phyloP scores from a whole-genome alignment of 2,888 invertebrate species.

The Herminia tarsipennalis region DNA sequence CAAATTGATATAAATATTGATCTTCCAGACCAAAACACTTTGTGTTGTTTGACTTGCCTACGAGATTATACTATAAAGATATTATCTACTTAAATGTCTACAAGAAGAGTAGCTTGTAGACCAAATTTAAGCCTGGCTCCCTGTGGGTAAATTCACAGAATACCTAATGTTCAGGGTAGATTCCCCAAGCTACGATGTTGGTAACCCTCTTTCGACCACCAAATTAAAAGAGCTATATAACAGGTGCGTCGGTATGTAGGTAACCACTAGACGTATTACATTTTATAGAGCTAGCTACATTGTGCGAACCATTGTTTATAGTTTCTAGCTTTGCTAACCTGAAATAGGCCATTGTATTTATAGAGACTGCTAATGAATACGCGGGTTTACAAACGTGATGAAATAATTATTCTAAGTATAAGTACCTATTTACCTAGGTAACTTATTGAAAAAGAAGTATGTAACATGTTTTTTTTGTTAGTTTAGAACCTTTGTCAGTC shows the following conservation, averaged over 20 bases:
- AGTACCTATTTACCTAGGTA: too few species aligned
- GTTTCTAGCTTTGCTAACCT: neutral
- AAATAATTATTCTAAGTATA: too few species aligned
- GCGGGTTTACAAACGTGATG: too few species aligned
- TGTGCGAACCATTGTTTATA: constrained; percentile 11
- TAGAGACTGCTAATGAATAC: too few species aligned
- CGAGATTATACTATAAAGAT: constrained; percentile 9
- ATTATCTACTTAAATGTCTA: constrained; percentile 23
- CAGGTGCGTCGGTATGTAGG: constrained; percentile 21
- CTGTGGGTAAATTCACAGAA: constrained; percentile 39
- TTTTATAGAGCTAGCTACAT: constrained; percentile 6
- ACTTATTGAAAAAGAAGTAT: too few species aligned
- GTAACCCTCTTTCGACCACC: constrained; percentile 46
- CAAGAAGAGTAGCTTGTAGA: constrained; percentile 28
- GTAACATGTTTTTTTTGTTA: neutral
- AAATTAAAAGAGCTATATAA: constrained; percentile 43
- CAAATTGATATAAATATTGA: too few species aligned
- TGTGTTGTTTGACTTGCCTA: too few species aligned
- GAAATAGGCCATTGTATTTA: neutral
- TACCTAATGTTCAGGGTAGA: constrained; percentile 39
- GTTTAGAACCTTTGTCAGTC: too few species aligned
- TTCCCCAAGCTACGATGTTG: constrained; percentile 44
- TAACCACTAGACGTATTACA: constrained; percentile 27
- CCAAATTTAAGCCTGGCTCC: constrained; percentile 38
- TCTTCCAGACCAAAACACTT: too few species aligned